Conservation (phyloP, 37 sponge, comb jelly and placozoan species). For the Cladorhizidae sp. region DNA sequence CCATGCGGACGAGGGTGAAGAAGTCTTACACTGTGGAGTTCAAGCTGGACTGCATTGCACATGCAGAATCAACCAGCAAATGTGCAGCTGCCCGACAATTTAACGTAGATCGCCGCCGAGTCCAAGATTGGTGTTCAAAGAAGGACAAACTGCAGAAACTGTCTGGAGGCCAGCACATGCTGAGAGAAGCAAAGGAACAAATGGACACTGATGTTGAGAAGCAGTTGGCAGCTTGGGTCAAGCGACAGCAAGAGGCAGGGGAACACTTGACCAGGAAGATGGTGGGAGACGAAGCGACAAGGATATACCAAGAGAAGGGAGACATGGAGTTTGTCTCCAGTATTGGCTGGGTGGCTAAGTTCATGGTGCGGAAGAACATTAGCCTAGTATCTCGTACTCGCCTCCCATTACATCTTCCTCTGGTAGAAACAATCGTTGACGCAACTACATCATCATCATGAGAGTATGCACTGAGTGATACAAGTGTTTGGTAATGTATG, state of each 20-base stretch:
- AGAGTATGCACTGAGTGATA: not conserved
- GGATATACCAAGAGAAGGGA: conserved; percentile 1
- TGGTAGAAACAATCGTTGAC: not conserved
- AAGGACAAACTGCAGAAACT: conserved; percentile 10
- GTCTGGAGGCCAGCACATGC: not conserved
- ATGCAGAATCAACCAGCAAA: conserved; percentile 13
- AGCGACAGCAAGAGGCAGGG: not conserved
- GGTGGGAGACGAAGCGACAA: not conserved
- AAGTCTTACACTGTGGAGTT: not conserved
- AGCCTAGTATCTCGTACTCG: not conserved
- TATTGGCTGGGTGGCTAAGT: conserved; percentile 4
- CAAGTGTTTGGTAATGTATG: not conserved
- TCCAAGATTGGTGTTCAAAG: conserved; percentile 18
- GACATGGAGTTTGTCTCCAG: not conserved
- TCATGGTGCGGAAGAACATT: conserved; percentile 1
- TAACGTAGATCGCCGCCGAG: not conserved
- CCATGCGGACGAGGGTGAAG: conserved; percentile 1
- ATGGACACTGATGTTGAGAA: not conserved
- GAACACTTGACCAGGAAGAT: conserved; percentile 8
- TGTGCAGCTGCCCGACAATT: conserved; percentile 14
- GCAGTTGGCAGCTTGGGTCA: conserved; percentile 2
- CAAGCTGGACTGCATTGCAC: not conserved
- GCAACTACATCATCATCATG: too few species aligned
- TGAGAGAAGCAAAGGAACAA: not conserved
- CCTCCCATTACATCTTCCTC: too few species aligned